Evolutionary conservation across 1,140 invertebrate genomes (phyloP), one percentile per base, ranked within the genome.

Genomic region (Trachymyrmex septentrionalis): DNA sequence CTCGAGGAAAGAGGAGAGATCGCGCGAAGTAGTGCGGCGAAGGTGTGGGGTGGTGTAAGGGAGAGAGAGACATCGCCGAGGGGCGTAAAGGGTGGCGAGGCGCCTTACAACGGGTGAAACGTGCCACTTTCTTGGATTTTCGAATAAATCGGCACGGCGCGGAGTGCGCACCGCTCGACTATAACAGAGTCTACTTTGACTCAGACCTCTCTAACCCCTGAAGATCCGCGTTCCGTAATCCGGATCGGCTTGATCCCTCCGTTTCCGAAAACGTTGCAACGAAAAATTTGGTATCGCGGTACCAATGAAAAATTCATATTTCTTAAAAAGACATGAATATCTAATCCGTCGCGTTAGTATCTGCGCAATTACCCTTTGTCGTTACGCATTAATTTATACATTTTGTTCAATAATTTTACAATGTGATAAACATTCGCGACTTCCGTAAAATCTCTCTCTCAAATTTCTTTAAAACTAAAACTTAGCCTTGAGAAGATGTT

Each of bases 81-180:
- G 27, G 38, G 86, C 38, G 38, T 72, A 48, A 67, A 71, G 53
- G 53, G 55, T 76, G 63, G 55, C 71, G 71, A 86, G 89, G 34
- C 84, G 66, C 71, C 72, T 91, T 88, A 89, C 89, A 91, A 91
- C 87, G 90, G 87, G 87, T 81, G 88, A 89, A 90, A 91, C 90
- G 88, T 91, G 91, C 88, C 90, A 90, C 90, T 92, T 92, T 92
- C 90, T 71, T 75, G 90, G 88, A 90, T 92, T 92, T 90, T 92
- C 90, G 86, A 91, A 92, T 92, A 92, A 92, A 92, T 92, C 90
- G 90, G 61, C 78, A 72, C 34, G 76, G 63, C 84, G 67, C 34
- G 64, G 59, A 59, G 72, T 84, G 76, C 72, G 76, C 72, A 34
- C 72, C 71, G 67, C 66, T 89, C 72, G 71, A 59, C 63, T 89